A percentile compares a stretch with the other conserved stretches of the same genome.
These are phyloP conservation scores for Epinotia ramella DNA, from an alignment of 2,888 invertebrate genomes.

Conservation along the genomic window DNA sequence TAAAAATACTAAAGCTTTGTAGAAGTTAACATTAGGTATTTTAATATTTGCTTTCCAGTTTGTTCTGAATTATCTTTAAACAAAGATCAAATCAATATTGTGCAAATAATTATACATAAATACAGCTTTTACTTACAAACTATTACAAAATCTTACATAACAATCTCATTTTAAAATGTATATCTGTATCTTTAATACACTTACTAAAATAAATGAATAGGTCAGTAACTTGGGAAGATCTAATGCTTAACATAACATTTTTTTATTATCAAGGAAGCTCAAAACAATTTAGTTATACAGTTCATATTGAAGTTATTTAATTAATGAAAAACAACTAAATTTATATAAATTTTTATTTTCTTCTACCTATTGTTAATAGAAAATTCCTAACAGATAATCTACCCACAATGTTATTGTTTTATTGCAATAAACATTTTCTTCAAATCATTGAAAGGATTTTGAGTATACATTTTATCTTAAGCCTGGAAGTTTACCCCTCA, in stretches of 20 bases:
- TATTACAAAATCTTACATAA: background rate
- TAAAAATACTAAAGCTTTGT: background rate
- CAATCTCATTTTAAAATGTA: background rate
- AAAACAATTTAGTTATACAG: too few relatives aligned
- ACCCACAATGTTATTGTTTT: constrained; percentile 41
- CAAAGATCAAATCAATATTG: constrained; percentile 13
- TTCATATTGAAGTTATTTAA: too few relatives aligned
- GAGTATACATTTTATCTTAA: constrained; percentile 61
- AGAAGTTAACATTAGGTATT: background rate
- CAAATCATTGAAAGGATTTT: constrained; percentile 48
- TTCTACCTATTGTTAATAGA: constrained; percentile 35
- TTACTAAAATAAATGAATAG: constrained; percentile 18
- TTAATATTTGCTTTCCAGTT: constrained; percentile 8
- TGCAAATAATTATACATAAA: constrained; percentile 27
- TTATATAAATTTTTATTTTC: constrained; percentile 38
- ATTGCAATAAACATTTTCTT: constrained; percentile 35
- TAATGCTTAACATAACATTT: constrained; percentile 31
- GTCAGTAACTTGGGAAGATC: constrained; percentile 49
- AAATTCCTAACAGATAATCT: constrained; percentile 40
- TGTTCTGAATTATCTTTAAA: constrained; percentile 5
- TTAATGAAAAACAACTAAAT: constrained; percentile 13
- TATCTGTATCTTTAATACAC: background rate
- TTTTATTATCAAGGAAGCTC: constrained; percentile 40
- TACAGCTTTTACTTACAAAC: constrained; percentile 6
- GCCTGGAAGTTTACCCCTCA: constrained; percentile 49